These are phyloP conservation scores for Troglohyphantes excavatus DNA, from an alignment of 2,888 invertebrate genomes.

Conservation along the genomic window DNA sequence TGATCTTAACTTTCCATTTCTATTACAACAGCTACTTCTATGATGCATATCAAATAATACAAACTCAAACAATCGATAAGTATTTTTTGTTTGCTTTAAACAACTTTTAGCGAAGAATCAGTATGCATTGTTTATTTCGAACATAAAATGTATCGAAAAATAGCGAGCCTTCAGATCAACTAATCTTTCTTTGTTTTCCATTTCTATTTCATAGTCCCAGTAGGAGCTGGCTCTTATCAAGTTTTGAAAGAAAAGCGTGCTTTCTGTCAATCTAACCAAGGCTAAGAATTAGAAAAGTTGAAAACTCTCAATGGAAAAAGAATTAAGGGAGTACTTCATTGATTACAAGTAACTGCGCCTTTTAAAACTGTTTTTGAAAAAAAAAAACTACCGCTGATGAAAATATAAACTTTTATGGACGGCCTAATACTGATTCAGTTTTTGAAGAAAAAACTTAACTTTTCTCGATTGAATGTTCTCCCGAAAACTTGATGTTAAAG, in stretches of 20 bases:
- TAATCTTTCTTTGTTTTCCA: neutral
- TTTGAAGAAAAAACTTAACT: constrained; percentile 53
- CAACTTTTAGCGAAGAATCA: no score
- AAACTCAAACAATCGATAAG: constrained; percentile 16
- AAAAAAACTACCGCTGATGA: constrained; percentile 55
- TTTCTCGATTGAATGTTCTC: constrained; percentile 59
- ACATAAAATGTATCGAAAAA: constrained; percentile 25
- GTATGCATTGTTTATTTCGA: constrained; percentile 8
- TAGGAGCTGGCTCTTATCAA: constrained; percentile 31
- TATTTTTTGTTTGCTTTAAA: no score
- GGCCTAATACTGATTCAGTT: constrained; percentile 42
- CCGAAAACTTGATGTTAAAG: constrained; percentile 64
- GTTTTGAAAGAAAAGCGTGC: constrained; percentile 48
- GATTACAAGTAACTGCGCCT: constrained; percentile 71
- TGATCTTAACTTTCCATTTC: no score
- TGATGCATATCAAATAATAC: no score
- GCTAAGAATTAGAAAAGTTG: constrained; percentile 59
- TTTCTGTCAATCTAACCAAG: constrained; percentile 51
- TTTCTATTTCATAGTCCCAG: neutral
- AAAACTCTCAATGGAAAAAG: constrained; percentile 31
- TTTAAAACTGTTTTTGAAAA: constrained; percentile 50
- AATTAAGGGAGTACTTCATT: constrained; percentile 62
- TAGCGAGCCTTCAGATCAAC: neutral
- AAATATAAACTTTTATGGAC: constrained; percentile 64
- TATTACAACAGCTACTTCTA: no score